These are phyloP conservation scores for Ceryle rudis DNA, from an alignment of 2,797 vertebrate genomes.

Conservation along the genomic window DNA sequence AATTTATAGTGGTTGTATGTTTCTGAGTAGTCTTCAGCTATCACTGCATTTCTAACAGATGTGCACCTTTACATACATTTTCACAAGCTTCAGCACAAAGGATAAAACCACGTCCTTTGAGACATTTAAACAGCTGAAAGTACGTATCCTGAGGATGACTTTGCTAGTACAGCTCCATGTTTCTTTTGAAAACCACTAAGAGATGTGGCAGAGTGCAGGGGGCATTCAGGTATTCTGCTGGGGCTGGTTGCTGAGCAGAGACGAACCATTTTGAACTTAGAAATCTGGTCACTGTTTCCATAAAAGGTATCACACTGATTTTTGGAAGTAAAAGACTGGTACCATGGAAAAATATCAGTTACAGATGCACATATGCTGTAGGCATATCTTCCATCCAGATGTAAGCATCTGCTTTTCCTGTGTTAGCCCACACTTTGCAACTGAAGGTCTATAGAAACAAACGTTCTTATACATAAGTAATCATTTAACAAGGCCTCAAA, in stretches of 20 bases:
- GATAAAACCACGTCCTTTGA: background rate
- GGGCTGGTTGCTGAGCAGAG: background rate
- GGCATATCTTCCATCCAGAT: background rate
- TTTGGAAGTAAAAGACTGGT: background rate
- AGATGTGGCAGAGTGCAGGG: background rate
- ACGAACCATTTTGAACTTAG: background rate
- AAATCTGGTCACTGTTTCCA: background rate
- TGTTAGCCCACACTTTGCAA: background rate
- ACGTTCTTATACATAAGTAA: background rate
- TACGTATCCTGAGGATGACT: background rate
- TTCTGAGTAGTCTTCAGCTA: background rate
- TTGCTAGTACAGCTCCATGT: background rate
- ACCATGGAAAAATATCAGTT: background rate
- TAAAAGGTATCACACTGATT: rapidly evolving
- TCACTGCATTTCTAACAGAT: background rate
- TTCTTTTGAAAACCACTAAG: background rate
- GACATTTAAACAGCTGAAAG: background rate
- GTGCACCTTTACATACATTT: background rate
- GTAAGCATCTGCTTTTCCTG: background rate
- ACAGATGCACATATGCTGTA: background rate
- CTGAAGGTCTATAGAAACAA: background rate
- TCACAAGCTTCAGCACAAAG: background rate
- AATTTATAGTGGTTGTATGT: background rate
- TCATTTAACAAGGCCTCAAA: slow-evolving; percentile 51
- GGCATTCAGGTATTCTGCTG: background rate